Evolutionary conservation across 1,140 invertebrate genomes (phyloP), one percentile per base, ranked within the genome.

Genomic region (Nylanderia fulva): DNA sequence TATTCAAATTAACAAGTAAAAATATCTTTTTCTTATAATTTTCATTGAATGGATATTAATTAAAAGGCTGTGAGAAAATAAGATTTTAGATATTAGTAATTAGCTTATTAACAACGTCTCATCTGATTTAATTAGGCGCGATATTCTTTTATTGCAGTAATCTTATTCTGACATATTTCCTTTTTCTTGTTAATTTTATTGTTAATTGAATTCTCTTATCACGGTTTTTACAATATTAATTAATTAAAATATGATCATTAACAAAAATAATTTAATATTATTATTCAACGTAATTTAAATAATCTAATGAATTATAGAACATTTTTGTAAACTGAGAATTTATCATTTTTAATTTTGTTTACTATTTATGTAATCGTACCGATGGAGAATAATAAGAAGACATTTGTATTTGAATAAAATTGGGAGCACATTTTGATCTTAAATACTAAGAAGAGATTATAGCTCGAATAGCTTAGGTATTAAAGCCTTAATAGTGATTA

Each of bases 11-110:
- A 29, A 42, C 15, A 6, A 63, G 48, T 29, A 48, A 74, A 13
- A 52, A 71, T 33, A 18, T 4, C n/a, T 42, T 75, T 75, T 60
- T 24, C 54, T 60, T 60, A 58, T 3, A 39, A 60, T 75, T 75
- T 60, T 39, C 1, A 24, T 75, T 27, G 48, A 48, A 74, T 36
- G 8, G 15, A 39, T 60, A 64, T 48, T 77, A 45, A 77, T 64
- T 48, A 27, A 36, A 77, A 77, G 1, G 11, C 56, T 63, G 18
- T 64, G 58, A 45, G 39, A 77, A 66, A 45, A 4, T 27, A 42
- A 63, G 39, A 77, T 77, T 27, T 36, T 77, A 66, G n/a, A 77
- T 66, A 48, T 48, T 18, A 24, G 33, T 64, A 77, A 77, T 64
- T 77, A 63, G 13, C n/a, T 33, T 48, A 6, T 29, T 18, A 11